Evolutionary conservation across 2,113 vertebrate species (phyloP).

Genomic region (Triplophysa rosa): DNA sequence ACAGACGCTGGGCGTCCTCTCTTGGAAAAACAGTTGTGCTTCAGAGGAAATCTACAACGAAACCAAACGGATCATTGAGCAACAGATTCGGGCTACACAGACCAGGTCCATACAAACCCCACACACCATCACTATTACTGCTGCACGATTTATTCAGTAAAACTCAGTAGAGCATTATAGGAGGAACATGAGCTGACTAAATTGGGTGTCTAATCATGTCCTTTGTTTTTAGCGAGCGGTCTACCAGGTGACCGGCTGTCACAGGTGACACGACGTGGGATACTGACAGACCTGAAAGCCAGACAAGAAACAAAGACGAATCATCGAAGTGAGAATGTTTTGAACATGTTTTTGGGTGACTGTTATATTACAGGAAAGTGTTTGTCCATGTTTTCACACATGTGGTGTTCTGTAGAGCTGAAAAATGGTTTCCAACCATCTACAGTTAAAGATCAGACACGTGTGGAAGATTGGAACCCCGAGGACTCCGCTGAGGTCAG

Average conservation of each 20-base stretch:
- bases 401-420: conserved; percentile 20
- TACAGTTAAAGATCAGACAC: neutral
- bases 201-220: neutral
- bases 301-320: conserved; percentile 6
- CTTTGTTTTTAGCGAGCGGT: conserved; percentile 59
- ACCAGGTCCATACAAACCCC: conserved; percentile 63
- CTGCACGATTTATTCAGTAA: too few species aligned
- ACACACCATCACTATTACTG: too few species aligned
- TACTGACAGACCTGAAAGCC: conserved; percentile 58
- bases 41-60: conserved; percentile 22
- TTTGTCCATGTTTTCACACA: neutral
- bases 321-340: conserved; percentile 24
- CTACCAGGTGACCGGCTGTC: conserved; percentile 71
- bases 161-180: too few species aligned
- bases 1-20: conserved; percentile 31
- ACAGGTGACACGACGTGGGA: conserved; percentile 72
- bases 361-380: neutral
- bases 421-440: conserved; percentile 12
- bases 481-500: conserved; percentile 65
- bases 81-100: conserved; percentile 67
- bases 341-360: neutral
- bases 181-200: too few species aligned
- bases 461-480: conserved; percentile 60
- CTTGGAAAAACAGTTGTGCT: conserved; percentile 52
- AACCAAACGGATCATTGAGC: conserved; percentile 31